Evolutionary conservation across 2,797 vertebrate genomes (phyloP), one percentile per base, ranked within the genome.

Genomic region (Sternotherus odoratus): DNA sequence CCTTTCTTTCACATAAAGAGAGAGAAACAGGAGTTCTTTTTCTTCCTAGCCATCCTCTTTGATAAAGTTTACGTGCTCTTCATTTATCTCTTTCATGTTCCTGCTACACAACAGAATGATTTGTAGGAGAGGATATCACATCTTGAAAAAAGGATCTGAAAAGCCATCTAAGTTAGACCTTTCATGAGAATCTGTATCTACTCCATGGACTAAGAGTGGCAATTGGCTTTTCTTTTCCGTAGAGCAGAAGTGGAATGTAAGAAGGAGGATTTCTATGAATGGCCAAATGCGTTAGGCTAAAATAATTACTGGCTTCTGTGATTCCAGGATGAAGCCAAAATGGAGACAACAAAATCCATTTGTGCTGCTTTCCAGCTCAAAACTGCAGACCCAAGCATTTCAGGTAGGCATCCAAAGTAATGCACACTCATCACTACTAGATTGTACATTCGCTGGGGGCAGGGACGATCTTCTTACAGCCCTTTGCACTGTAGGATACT

Each of bases 1-100:
- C 90, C 60, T 91, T 80, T 43, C 87, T 75, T 69, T 78, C 77
- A 78, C 79, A 72, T 21, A 51, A 60, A 74, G 36, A 82, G 48
- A 82, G 48, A 28, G 8, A 33, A 90, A 4, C 77, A 6, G 2
- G n/a, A 46, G 5, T 51, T 36, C 46, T 19, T 89, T 8, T 48
- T 13, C 13, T 89, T 69, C 54, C 79, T 77, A 79, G 51, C 48
- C 9, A 21, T 39, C 50, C 57, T 36, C 2, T 4, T 17, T 24
- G 93, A 83, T 74, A 21, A n/a, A 54, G 16, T 63, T 51, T 17
- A 63, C 2, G 6, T 24, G 23, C 3, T 30, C 79, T 83, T 60
- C 23, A 1, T 83, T 83, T 77, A 39, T 63, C 9, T 51, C 2
- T 1, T 63, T 82, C 53, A 1, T 12, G 5, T 4, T 86, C 24